Evolutionary conservation across 2,113 vertebrate genomes (phyloP), one percentile per base, ranked within the genome.

Genomic region (Siphamia tubifer): DNA sequence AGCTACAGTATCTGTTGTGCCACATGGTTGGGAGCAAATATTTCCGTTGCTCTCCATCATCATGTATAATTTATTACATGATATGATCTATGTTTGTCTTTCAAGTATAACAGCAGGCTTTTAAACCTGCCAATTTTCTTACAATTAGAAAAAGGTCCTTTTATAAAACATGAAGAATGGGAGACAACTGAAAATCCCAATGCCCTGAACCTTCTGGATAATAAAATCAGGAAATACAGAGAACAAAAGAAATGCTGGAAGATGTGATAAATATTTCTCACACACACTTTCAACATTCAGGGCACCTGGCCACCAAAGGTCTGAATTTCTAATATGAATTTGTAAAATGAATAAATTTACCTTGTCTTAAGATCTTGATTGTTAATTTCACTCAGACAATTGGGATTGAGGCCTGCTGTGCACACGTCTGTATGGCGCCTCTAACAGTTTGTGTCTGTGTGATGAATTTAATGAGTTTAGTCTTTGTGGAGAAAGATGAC

Each of bases 401-500:
- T 56, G 45, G 49, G 77, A 15, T 11, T 3, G 49, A 13, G 53
- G 10, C 40, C 42, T 21, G n/a, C n/a, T 44, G 19, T 35, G 49
- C 17, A 42, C 34, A 28, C 34, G 1, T 56, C 47, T 42, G 40
- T 16, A 23, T 25, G 49, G 38, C 3, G 52, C 30, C 32, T 70
- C 49, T 11, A 49, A 42, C 48, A 6, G 34, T 56, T 58, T 55
- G 23, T 40, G 25, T 49, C 68, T n/a, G 55, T 8, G 0, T 5
- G 16, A 67, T 64, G 63, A 80, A 80, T 80, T 58, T 70, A 76
- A 83, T 83, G 61, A 77, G 77, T 49, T 31, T 5, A n/a, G 38
- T 70, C 71, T 81, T 77, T 83, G 82, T 77, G 49, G n/a, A 58
- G 64, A 43, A 58, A 60, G 67, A 72, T 77, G 64, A 85, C 82